Evolutionary conservation across 2,113 vertebrate genomes (phyloP), one percentile per base, ranked within the genome.

Genomic region (Chionis minor): DNA sequence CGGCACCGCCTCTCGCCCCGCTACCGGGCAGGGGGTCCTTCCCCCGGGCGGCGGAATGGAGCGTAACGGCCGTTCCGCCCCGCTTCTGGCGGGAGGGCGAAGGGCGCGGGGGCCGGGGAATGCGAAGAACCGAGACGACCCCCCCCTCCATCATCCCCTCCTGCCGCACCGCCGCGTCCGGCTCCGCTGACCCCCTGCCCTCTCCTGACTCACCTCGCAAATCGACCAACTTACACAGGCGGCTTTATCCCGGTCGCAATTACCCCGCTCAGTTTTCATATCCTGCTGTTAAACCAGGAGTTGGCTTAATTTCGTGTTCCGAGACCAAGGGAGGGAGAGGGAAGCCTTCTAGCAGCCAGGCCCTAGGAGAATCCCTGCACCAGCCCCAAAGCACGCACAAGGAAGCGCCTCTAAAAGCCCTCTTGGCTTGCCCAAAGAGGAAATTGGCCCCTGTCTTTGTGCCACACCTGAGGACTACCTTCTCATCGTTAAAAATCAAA

Each of bases 381-480:
- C 30, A 14, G 4, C 47, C 33, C 4, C 6, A 1, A 6, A 32
- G 9, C 13, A 1, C 0, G 7, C 44, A 4, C 12, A 1, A 6
- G 47, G 71, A 21, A n/a, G 32, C 0, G 3, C 2, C 33, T 32
- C 47, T 18, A 0, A 19, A 27, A 35, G 4, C 21, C 27, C 14
- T 10, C 2, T 2, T 9, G 18, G 7, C 30, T 16, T 6, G 1
- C 17, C 35, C n/a, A 4, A 35, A 4, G 55, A 19, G 54, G 17
- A 69, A 8, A 3, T 6, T 4, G 32, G 32, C 4, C 12, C 26
- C 33, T 6, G 9, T 4, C 23, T 16, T 8, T 40, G 18, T 24
- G 49, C 30, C 22, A 6, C n/a, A 11, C 10, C 13, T 44, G 55
- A 17, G 35, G 12, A 15, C 22, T 21, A 0, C 2, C 12, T 38